Evolutionary conservation across 2,113 vertebrate genomes (phyloP), one percentile per base, ranked within the genome.

Genomic region (Pseudonaja textilis): DNA sequence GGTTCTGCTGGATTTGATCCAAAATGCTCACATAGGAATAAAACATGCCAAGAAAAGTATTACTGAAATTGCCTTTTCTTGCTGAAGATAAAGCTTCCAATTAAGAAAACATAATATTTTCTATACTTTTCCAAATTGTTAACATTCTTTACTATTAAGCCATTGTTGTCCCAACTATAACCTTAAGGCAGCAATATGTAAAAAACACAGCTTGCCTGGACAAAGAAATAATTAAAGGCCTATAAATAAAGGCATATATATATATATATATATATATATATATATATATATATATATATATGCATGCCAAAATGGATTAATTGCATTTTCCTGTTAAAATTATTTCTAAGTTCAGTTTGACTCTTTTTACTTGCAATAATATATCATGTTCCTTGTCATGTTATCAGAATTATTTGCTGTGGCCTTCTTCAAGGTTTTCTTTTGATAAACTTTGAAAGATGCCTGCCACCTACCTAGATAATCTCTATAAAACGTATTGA

Each of bases 31-130:
- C 64, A 90, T 92, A 39, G 88, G 91, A 93, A 94, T 88, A 92
- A 93, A 23, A 88, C 0, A 74, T 85, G 93, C 92, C 64, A 96
- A 96, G 95, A 86, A 89, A 93, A 2, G 89, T 96, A 91, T 96
- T 96, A 94, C 95, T 95, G 91, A 94, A 93, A 34, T 0, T 90
- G 93, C 93, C 88, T 85, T 94, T 93, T 94, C 85, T n/a, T 95
- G 47, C 93, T 91, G 23, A 57, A 22, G 85, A 94, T 95, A 94
- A 94, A 96, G 12, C 5, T 47, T 93, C 42, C 50, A 85, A 91
- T 90, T 93, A 93, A 92, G 57, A 91, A 4, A 23, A n/a, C 55
- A 64, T 94, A 90, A 92, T 95, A 96, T 89, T 91, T 89, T 91
- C 14, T 1, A 93, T 95, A 92, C n/a, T 93, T 96, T 96, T 93